A percentile compares a stretch with the other conserved stretches of the same genome.
Evolutionary conservation across 2,888 invertebrate species (phyloP).

Genomic region (Plebejus melissa): DNA sequence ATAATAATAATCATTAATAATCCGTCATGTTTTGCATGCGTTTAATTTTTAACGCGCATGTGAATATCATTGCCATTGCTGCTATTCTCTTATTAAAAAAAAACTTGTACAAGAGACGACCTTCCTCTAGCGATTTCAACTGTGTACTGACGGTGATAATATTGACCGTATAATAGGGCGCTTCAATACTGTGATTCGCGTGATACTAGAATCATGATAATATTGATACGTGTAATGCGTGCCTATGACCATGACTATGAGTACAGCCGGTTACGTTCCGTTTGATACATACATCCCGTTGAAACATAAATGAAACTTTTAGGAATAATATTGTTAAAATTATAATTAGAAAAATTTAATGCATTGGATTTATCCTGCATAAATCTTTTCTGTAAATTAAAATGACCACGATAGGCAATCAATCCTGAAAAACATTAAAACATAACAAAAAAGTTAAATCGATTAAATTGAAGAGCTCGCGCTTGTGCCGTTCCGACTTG

Average conservation of each 20-base stretch:
- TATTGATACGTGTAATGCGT: no score
- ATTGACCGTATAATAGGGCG: no score
- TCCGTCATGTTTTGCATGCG: no score
- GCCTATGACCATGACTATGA: background rate
- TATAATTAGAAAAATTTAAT: background rate
- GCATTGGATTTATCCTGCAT: background rate
- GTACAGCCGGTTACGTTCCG: background rate
- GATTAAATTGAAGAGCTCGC: background rate
- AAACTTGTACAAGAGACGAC: no score
- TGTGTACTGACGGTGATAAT: no score
- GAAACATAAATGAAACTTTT: background rate
- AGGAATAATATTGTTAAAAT: background rate
- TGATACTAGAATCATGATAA: no score
- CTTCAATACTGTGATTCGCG: no score
- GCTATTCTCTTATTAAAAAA: no score
- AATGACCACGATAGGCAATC: background rate
- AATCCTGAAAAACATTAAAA: background rate
- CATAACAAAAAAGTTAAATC: background rate
- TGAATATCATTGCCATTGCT: no score
- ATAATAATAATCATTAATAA: no score
- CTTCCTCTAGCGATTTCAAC: no score
- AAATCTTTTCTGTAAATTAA: background rate
- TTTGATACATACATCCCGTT: background rate
- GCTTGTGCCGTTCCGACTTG: constrained; percentile 3
- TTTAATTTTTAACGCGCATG: no score